Base-by-base conservation (phyloP, 2,113 vertebrate genomes). In the Syrrhaptes paradoxus region DNA sequence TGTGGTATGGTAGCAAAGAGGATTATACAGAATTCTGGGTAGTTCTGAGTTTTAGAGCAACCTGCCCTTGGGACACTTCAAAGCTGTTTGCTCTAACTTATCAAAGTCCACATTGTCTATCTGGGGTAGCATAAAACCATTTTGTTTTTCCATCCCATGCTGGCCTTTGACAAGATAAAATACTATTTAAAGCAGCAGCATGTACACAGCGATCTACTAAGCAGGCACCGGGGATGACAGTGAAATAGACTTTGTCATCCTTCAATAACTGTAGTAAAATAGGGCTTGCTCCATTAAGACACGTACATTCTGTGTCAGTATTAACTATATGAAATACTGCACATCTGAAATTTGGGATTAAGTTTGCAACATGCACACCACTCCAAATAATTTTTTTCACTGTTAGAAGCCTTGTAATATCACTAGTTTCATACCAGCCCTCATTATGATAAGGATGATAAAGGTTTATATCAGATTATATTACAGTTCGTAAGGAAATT, bases 391-490 rank as follows among this genome's bases (percentile, higher is more conserved):
- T 2, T 13, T 17, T 78, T 76, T 29, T 83, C 46, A 32, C 78
- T 81, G 6, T 81, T 84, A 51, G 20, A 72, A 67, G 55, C 32
- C 31, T 72, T 85, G 57, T 72, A 41, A 54, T 75, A 57, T 48
- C 52, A 52, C 21, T 63, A 55, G 32, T 76, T 91, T 79, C 17
- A 17, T 83, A 61, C 16, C 29, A 66, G 20, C 29, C 43, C 34
- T 89, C 29, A 16, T 58, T 84, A 48, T 13, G 9, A 29, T 43
- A 61, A 84, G 19, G 21, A 77, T 87, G 16, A 72, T 59, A 55
- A 89, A 83, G 18, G 4, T 70, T 94, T 77, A 16, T 87, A n/a
- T 34, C 87, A 57, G 17, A 71, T 92, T 84, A 63, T 72, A 36
- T 31, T 81, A 12, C 55, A 45, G 26, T 67, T 86, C 63, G 34